Conservation (phyloP, 2,113 vertebrate genomes). For the Haliaeetus leucogaster region DNA sequence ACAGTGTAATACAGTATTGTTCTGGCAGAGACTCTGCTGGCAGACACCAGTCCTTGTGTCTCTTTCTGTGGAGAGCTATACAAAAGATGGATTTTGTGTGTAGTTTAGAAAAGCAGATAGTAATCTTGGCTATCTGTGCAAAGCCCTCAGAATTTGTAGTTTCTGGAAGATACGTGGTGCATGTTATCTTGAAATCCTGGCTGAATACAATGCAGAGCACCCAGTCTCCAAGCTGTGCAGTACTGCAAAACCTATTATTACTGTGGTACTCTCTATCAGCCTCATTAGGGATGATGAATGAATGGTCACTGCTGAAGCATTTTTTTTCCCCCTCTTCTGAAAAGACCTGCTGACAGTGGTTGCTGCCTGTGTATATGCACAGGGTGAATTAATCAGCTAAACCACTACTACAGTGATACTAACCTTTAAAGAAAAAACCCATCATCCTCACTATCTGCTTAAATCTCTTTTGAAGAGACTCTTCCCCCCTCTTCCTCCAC, state of each 20-base stretch:
- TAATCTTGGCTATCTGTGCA: neutral
- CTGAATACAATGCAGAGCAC: slow-evolving; percentile 32
- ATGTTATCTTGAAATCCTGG: neutral
- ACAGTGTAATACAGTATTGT: slow-evolving; percentile 27
- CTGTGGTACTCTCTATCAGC: neutral
- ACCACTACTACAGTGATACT: neutral
- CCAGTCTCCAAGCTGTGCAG: neutral
- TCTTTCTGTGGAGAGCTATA: neutral
- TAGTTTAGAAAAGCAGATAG: neutral
- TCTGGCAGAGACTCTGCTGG: neutral
- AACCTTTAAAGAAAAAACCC: neutral
- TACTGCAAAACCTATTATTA: slow-evolving; percentile 6
- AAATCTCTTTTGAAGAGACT: neutral
- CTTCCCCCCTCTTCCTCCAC: neutral
- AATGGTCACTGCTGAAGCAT: neutral
- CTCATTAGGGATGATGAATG: slow-evolving; percentile 45
- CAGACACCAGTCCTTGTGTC: neutral
- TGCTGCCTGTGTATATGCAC: neutral
- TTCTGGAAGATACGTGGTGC: neutral
- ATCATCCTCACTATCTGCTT: neutral
- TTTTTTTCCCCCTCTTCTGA: neutral
- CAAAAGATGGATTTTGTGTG: neutral
- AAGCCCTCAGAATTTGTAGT: neutral
- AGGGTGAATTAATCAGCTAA: neutral
- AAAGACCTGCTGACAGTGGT: neutral